Conservation (phyloP, 1,140 invertebrate genomes). For the Neodiprion lecontei region DNA sequence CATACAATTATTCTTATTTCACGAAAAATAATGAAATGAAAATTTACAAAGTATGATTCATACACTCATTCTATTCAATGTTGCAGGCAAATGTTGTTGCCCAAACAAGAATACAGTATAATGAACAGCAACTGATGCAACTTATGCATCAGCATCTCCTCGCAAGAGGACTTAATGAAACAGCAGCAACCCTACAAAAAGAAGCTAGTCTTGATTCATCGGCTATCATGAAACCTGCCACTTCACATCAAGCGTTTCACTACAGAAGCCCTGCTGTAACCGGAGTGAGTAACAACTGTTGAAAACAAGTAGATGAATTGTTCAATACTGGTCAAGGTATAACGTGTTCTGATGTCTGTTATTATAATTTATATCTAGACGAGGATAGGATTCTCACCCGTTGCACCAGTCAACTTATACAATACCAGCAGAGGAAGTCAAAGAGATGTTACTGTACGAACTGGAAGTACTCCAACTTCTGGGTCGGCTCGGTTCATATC, state of each 20-base stretch:
- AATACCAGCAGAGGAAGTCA: constrained; percentile 45
- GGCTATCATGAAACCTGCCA: constrained; percentile 57
- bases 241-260: constrained; percentile 66
- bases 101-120: constrained; percentile 93
- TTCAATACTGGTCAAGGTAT: neutral
- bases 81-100: constrained; percentile 90
- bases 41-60: too few relatives aligned
- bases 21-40: too few relatives aligned
- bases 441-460: constrained; percentile 36
- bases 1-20: too few relatives aligned
- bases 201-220: constrained; percentile 73
- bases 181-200: constrained; percentile 75
- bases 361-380: constrained; percentile 27
- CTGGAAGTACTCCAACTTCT: constrained; percentile 46
- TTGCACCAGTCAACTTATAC: constrained; percentile 56
- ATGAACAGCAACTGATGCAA: constrained; percentile 90
- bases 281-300: constrained; percentile 42
- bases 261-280: constrained; percentile 59
- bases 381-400: constrained; percentile 52
- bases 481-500: constrained; percentile 50
- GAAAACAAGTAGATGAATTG: neutral
- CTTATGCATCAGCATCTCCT: constrained; percentile 90
- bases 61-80: constrained; percentile 9
- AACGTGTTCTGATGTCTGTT: neutral
- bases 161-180: constrained; percentile 75